A percentile compares a stretch with the other conserved stretches of the same genome.
phyloP scores from a whole-genome alignment of 2,797 vertebrate species.

The Brachyrhaphis roseni region DNA sequence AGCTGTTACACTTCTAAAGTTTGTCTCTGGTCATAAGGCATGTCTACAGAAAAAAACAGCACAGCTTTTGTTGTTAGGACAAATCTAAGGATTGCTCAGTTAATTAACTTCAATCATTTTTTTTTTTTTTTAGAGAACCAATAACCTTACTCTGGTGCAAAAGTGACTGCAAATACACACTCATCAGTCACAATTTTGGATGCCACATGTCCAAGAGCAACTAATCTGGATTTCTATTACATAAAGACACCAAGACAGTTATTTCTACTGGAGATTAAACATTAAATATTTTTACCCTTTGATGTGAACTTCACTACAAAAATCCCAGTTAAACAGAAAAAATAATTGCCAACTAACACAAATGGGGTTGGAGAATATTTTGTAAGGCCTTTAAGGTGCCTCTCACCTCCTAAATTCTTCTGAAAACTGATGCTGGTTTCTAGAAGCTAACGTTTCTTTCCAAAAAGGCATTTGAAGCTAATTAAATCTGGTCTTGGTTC shows the following conservation, averaged over 20 bases:
- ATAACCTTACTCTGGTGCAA: background rate
- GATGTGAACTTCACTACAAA: background rate
- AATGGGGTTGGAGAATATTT: background rate
- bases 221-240: background rate
- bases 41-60: background rate
- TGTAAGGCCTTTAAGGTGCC: background rate
- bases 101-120: background rate
- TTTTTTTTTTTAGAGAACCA: background rate
- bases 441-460: background rate
- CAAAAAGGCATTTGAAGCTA: constrained; percentile 39
- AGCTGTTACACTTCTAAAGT: background rate
- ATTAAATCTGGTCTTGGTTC: constrained; percentile 53
- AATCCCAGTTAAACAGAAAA: background rate
- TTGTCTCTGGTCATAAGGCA: background rate
- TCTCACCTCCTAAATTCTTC: background rate
- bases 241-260: background rate
- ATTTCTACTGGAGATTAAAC: background rate
- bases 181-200: too few relatives aligned
- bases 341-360: background rate
- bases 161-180: background rate
- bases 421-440: constrained; percentile 3
- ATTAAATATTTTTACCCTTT: background rate
- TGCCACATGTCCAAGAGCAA: background rate
- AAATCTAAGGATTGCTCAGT: background rate
- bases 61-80: background rate